Conservation (phyloP, 2,113 vertebrate genomes). For the Alces alces region DNA sequence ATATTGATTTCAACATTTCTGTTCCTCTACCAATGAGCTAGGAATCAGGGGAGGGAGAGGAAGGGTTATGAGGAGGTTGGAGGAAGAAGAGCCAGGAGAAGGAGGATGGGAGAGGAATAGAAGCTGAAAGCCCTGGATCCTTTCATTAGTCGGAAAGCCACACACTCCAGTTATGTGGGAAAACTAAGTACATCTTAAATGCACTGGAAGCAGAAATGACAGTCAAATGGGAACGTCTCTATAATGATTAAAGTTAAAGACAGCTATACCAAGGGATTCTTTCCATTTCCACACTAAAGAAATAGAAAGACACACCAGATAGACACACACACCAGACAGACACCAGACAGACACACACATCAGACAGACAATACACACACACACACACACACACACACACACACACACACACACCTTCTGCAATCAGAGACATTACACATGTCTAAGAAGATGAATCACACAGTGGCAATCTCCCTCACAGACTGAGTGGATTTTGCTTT, state of each 20-base stretch:
- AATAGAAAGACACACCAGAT: background rate
- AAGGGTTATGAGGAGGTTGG: background rate
- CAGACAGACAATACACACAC: background rate
- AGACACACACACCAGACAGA: background rate
- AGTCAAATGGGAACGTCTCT: constrained; percentile 41
- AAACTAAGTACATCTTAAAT: constrained; percentile 41
- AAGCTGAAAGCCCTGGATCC: background rate
- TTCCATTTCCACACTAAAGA: background rate
- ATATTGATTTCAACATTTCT: constrained; percentile 82
- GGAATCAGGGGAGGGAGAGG: background rate
- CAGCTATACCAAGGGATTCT: background rate
- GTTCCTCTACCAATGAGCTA: constrained; percentile 54
- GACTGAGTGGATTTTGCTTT: background rate
- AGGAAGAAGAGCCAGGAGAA: constrained; percentile 13
- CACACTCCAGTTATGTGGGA: background rate
- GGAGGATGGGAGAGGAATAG: background rate
- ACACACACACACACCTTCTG: background rate
- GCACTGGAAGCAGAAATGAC: constrained; percentile 55
- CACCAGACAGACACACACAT: background rate
- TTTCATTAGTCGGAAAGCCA: constrained; percentile 30
- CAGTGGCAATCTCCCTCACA: background rate
- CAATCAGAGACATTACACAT: background rate
- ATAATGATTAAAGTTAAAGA: constrained; percentile 49
- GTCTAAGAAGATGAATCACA: background rate
- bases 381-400: background rate